These are phyloP conservation scores for Hephaestus fuliginosus DNA, from an alignment of 2,797 vertebrate genomes.

Conservation along the genomic window DNA sequence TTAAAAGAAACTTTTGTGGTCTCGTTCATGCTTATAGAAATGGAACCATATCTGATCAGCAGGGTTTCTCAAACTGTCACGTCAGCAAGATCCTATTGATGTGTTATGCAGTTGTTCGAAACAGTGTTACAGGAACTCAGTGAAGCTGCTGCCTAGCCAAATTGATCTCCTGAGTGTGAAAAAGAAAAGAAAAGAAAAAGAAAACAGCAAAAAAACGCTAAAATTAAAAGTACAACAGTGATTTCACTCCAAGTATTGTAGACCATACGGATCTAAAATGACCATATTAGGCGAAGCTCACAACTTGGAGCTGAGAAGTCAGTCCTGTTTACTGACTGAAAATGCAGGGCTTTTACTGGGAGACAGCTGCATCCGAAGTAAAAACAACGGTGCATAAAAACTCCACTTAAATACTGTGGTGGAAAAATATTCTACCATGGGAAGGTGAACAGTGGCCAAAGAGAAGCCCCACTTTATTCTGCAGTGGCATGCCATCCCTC, in stretches of 20 bases:
- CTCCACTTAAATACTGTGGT: neutral
- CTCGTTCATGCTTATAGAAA: slow-evolving; percentile 8
- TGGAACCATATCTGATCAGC: slow-evolving; percentile 17
- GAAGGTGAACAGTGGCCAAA: neutral
- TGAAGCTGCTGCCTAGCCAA: slow-evolving; percentile 8
- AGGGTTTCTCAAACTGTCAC: slow-evolving; percentile 19
- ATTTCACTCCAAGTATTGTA: neutral
- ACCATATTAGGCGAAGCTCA: neutral
- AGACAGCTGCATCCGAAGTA: neutral
- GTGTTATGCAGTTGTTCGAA: slow-evolving; percentile 6
- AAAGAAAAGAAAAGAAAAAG: neutral
- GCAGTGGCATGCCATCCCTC: neutral
- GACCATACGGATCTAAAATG: neutral
- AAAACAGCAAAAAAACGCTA: neutral
- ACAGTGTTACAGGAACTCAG: slow-evolving; percentile 12
- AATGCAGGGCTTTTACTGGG: neutral
- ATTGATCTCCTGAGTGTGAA: slow-evolving; percentile 7
- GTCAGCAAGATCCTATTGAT: neutral
- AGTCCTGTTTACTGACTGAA: too few relatives aligned
- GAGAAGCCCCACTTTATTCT: neutral
- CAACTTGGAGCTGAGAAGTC: too few relatives aligned
- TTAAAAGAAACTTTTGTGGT: neutral
- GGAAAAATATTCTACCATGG: neutral
- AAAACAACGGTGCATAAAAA: neutral
- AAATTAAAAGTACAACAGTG: neutral